A percentile compares a stretch with the other conserved stretches of the same genome.
phyloP scores from a whole-genome alignment of 2,113 vertebrate species.

The Rhynchomys soricoides region DNA sequence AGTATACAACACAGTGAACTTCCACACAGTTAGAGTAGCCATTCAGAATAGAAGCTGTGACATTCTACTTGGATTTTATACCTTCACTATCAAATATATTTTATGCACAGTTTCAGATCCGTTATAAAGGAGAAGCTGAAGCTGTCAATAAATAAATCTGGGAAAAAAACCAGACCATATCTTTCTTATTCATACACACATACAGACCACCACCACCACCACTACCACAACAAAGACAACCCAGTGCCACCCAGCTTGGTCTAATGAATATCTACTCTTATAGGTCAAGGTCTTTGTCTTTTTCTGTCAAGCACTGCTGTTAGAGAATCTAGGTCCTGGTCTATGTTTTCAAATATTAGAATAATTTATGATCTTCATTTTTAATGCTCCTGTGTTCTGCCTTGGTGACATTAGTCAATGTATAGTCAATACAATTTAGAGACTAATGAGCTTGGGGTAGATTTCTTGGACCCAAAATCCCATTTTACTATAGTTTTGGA shows the following conservation, averaged over 20 bases:
- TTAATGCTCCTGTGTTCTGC: background rate
- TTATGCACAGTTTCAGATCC: background rate
- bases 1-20: background rate
- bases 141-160: background rate
- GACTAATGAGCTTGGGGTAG: background rate
- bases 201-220: background rate
- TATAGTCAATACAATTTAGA: slow-evolving; percentile 8
- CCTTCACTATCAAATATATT: background rate
- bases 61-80: background rate
- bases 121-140: slow-evolving; percentile 25
- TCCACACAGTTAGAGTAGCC: background rate
- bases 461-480: background rate
- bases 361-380: slow-evolving; percentile 9
- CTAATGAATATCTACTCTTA: background rate
- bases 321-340: background rate
- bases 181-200: background rate
- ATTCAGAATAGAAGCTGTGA: background rate
- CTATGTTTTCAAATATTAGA: slow-evolving; percentile 35
- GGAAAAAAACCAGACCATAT: background rate
- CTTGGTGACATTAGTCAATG: background rate
- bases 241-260: background rate
- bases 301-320: background rate
- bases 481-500: background rate
- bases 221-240: background rate
- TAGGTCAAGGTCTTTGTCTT: background rate